Conservation (phyloP, 1,140 invertebrate genomes). For the Piezodorus guildinii region DNA sequence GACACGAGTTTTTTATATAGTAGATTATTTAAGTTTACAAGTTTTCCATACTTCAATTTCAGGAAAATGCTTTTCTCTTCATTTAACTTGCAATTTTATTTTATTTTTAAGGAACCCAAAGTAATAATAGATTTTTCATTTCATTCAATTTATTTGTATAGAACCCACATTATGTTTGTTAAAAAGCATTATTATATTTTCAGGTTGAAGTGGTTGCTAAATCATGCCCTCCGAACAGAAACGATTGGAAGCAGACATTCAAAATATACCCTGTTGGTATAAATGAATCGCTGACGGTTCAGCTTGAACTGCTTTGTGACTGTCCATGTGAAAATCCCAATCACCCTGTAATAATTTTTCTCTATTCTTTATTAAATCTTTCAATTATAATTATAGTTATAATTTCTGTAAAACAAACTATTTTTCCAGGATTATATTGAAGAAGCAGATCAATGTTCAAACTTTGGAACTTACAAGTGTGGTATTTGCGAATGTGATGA, state of each 20-base stretch:
- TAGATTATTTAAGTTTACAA: no score
- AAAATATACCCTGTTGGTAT: slow-evolving; percentile 87
- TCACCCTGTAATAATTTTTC: slow-evolving; percentile 35
- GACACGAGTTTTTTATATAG: no score
- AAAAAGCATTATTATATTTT: slow-evolving; percentile 31
- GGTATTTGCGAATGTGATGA: slow-evolving; percentile 77
- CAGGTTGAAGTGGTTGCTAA: slow-evolving; percentile 55
- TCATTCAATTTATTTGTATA: no score
- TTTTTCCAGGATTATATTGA: slow-evolving; percentile 34
- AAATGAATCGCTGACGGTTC: slow-evolving; percentile 70
- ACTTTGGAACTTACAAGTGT: slow-evolving; percentile 61
- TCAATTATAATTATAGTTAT: no score
- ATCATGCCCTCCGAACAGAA: slow-evolving; percentile 57
- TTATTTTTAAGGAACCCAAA: no score
- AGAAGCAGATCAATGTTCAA: slow-evolving; percentile 47
- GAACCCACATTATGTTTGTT: no score
- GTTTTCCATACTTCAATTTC: no score
- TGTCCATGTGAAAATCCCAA: slow-evolving; percentile 70
- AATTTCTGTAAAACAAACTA: background rate
- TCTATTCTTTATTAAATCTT: background rate
- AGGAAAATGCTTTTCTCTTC: no score
- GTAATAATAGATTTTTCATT: no score
- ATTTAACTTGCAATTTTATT: no score
- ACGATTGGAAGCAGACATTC: slow-evolving; percentile 69
- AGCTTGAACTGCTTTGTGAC: slow-evolving; percentile 79